These are phyloP conservation scores for Rhipidura dahli DNA, from an alignment of 2,113 vertebrate genomes.

Conservation along the genomic window DNA sequence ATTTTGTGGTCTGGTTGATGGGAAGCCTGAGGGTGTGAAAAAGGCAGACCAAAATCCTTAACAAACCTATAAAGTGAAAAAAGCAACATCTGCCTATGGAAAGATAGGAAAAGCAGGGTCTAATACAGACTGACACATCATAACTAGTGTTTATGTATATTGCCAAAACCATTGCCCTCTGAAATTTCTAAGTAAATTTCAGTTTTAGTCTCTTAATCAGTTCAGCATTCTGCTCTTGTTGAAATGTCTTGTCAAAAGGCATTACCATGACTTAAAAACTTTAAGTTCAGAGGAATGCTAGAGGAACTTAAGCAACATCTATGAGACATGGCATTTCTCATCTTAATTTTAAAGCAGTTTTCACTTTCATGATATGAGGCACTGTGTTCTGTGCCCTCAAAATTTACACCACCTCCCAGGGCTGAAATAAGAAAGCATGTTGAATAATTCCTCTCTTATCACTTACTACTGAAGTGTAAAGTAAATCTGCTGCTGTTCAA, in stretches of 20 bases:
- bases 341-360: constrained; percentile 30
- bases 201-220: constrained; percentile 23
- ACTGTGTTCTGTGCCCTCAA: not conserved
- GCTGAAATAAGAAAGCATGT: constrained; percentile 18
- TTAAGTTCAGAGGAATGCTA: not conserved
- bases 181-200: constrained; percentile 35
- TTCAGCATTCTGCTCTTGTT: constrained; percentile 3
- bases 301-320: not conserved
- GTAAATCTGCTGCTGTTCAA: constrained; percentile 54
- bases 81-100: constrained; percentile 48
- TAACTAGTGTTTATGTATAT: constrained; percentile 49
- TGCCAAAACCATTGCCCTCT: not conserved
- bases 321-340: not conserved
- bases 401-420: not conserved
- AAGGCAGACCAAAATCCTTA: constrained; percentile 6
- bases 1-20: constrained; percentile 13
- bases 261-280: not conserved
- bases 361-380: not conserved
- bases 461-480: constrained; percentile 53
- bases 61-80: constrained; percentile 22
- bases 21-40: constrained; percentile 34
- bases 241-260: constrained; percentile 14
- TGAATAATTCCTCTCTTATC: constrained; percentile 39
- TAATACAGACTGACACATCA: constrained; percentile 52
- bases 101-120: not conserved